Conservation (phyloP, 1,140 invertebrate species). For the Drosophila subobscura region DNA sequence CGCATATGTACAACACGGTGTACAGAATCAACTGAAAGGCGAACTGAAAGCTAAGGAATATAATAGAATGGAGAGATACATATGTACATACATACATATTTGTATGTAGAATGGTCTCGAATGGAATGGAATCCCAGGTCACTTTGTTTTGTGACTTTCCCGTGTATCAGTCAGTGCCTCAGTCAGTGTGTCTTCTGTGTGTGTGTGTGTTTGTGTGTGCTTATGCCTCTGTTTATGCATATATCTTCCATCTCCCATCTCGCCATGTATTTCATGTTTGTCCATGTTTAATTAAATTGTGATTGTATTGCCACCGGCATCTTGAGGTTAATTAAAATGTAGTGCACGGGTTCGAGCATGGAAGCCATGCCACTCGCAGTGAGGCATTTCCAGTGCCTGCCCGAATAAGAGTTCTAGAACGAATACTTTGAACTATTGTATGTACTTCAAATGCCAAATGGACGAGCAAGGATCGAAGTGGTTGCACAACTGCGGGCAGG, state of each 20-base stretch:
- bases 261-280: slow-evolving; percentile 25
- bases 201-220: not conserved
- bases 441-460: too few species aligned
- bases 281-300: slow-evolving; percentile 68
- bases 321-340: slow-evolving; percentile 59
- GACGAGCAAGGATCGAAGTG: too few species aligned
- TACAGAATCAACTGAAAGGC: slow-evolving; percentile 18
- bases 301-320: slow-evolving; percentile 61
- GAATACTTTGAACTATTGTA: too few species aligned
- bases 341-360: slow-evolving; percentile 14
- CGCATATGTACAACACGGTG: slow-evolving; percentile 57
- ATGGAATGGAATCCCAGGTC: slow-evolving; percentile 39
- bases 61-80: too few species aligned
- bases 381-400: too few species aligned
- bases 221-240: slow-evolving; percentile 41
- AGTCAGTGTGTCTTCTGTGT: slow-evolving; percentile 6
- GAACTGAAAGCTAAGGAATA: too few species aligned
- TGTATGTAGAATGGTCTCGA: too few species aligned
- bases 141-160: slow-evolving; percentile 49
- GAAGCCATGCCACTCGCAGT: too few species aligned
- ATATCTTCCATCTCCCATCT: not conserved
- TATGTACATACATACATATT: too few species aligned
- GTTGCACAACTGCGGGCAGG: too few species aligned
- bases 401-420: too few species aligned
- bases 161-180: too few species aligned